Evolutionary conservation across 2,888 invertebrate species (phyloP).

Genomic region (Cylindroiulus punctatus): DNA sequence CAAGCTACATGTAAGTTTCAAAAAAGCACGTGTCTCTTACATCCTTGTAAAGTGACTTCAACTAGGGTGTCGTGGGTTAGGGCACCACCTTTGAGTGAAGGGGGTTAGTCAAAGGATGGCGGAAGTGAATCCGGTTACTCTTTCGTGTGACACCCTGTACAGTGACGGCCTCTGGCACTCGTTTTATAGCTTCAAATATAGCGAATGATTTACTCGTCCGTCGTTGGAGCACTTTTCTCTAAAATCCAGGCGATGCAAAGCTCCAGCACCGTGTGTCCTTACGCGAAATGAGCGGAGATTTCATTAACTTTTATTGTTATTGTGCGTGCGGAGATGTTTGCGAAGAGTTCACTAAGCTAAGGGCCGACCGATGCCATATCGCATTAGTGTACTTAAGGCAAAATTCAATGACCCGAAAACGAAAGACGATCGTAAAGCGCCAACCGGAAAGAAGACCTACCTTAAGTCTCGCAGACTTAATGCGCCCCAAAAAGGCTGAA

Average conservation of each 20-base stretch:
- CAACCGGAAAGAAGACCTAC: slow-evolving; percentile 10
- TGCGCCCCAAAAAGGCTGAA: slow-evolving; percentile 15
- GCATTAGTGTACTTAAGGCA: slow-evolving; percentile 45
- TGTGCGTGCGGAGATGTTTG: slow-evolving; percentile 20
- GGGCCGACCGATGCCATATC: slow-evolving; percentile 45
- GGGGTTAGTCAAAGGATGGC: too few species aligned
- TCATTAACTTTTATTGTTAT: slow-evolving; percentile 44
- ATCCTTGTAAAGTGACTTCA: too few species aligned
- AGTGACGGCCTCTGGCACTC: too few species aligned
- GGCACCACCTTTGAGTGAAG: too few species aligned
- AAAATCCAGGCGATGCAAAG: slow-evolving; percentile 1
- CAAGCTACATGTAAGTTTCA: too few species aligned
- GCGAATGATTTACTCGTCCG: slow-evolving; percentile 23
- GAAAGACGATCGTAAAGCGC: slow-evolving; percentile 19
- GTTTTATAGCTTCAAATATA: not conserved
- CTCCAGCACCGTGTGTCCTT: not conserved
- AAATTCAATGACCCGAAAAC: slow-evolving; percentile 22
- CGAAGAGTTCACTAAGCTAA: slow-evolving; percentile 43
- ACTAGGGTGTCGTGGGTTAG: too few species aligned
- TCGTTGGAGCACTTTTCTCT: slow-evolving; percentile 4
- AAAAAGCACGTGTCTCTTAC: too few species aligned
- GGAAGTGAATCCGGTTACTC: too few species aligned
- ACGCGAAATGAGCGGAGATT: slow-evolving; percentile 22
- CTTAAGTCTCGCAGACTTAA: slow-evolving; percentile 2
- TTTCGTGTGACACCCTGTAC: too few species aligned